Conservation (phyloP, 2,888 invertebrate genomes). For the Hartigia nigra region DNA sequence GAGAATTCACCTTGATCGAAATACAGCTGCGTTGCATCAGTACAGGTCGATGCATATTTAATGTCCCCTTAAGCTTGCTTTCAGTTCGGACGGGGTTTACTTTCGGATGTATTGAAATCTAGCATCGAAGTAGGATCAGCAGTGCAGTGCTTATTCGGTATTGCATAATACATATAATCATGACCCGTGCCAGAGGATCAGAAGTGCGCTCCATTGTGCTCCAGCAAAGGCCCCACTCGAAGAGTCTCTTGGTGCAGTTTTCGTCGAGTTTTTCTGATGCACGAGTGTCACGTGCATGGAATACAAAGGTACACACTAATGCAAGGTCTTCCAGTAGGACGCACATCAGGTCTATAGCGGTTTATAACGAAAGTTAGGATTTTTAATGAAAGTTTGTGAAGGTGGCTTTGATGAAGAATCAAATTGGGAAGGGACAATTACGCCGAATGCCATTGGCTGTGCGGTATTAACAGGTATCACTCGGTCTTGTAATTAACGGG, state of each 20-base stretch:
- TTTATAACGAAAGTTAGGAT: not conserved
- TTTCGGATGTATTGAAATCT: not conserved
- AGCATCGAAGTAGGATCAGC: not conserved
- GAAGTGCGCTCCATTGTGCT: conserved; percentile 15
- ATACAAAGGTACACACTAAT: not conserved
- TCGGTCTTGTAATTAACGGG: conserved; percentile 44
- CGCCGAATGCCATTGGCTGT: conserved; percentile 34
- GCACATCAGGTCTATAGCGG: not conserved
- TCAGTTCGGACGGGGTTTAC: not conserved
- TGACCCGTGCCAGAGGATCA: conserved; percentile 14
- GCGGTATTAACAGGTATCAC: conserved; percentile 35
- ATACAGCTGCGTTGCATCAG: not conserved
- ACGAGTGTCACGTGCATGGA: not conserved
- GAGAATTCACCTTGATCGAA: not conserved
- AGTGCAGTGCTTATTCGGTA: not conserved
- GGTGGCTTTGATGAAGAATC: not conserved
- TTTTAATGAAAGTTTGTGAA: not conserved
- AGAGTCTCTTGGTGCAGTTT: not conserved
- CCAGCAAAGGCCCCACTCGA: not conserved
- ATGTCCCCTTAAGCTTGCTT: not conserved
- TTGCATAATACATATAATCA: not conserved
- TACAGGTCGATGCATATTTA: not conserved
- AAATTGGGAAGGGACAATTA: conserved; percentile 25
- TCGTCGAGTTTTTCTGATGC: conserved; percentile 19
- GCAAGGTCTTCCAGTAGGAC: not conserved